These are phyloP conservation scores for Porites lobata DNA, from an alignment of 92 coral and sea anemone species.

Conservation along the genomic window DNA sequence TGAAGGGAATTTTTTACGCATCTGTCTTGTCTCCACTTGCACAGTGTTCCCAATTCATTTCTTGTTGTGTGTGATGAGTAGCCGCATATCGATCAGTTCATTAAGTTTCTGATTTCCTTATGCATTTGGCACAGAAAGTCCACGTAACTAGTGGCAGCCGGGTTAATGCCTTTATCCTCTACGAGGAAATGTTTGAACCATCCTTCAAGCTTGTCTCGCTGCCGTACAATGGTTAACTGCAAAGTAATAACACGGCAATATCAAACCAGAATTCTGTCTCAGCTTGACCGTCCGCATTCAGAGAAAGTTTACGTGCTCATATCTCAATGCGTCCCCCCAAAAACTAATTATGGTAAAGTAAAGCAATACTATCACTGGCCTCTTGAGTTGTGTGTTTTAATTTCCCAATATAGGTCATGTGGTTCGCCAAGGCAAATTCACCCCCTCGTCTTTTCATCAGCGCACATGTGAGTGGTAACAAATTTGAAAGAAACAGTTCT, in stretches of 20 bases:
- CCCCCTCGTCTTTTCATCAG: too few relatives aligned
- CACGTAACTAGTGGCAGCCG: slow-evolving; percentile 90
- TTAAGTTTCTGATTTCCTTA: slow-evolving; percentile 90
- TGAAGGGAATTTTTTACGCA: neutral
- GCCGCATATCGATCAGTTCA: slow-evolving; percentile 64
- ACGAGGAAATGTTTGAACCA: slow-evolving; percentile 98
- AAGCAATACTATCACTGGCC: too few relatives aligned
- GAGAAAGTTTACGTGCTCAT: too few relatives aligned
- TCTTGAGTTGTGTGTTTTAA: too few relatives aligned
- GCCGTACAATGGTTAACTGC: slow-evolving; percentile 96
- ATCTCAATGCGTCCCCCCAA: too few relatives aligned
- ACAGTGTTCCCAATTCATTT: neutral
- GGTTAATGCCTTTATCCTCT: slow-evolving; percentile 96
- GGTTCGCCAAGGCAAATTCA: too few relatives aligned
- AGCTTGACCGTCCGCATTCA: too few relatives aligned
- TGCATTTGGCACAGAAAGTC: slow-evolving; percentile 99
- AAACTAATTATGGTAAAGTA: too few relatives aligned
- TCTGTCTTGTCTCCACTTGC: neutral
- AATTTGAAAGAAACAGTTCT: too few relatives aligned
- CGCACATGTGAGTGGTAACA: too few relatives aligned
- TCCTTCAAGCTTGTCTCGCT: slow-evolving; percentile 97
- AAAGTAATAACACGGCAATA: neutral
- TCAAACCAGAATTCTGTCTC: neutral
- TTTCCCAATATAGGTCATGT: too few relatives aligned
- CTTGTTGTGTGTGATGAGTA: neutral